phyloP scores from a whole-genome alignment of 2,797 vertebrate genomes.

The Aldrovandia affinis region DNA sequence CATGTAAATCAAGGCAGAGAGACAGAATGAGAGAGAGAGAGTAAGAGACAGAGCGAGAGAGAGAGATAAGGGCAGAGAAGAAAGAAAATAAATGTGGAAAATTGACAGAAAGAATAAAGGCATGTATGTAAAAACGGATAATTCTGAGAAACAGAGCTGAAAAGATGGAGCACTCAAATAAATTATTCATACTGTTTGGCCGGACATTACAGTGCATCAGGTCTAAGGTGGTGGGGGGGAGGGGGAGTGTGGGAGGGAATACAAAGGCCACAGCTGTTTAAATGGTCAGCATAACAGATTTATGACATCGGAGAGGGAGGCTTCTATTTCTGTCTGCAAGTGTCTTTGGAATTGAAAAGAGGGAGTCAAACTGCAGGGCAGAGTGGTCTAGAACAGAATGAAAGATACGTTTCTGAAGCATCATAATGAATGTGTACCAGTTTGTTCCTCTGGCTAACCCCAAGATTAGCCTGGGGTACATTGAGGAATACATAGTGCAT shows the following conservation, averaged over 20 bases:
- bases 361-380: conserved; percentile 44
- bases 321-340: conserved; percentile 73
- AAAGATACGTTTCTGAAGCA: background rate
- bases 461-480: too few species aligned
- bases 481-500: background rate
- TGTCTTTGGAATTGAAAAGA: conserved; percentile 67
- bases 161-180: background rate
- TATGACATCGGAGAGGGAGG: conserved; percentile 65
- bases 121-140: conserved; percentile 33
- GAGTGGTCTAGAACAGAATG: conserved; percentile 26
- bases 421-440: background rate
- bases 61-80: conserved; percentile 21
- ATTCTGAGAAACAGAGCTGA: background rate
- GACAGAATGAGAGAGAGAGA: conserved; percentile 32
- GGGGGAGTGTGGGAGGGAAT: conserved; percentile 21
- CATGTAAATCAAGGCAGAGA: conserved; percentile 30
- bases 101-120: conserved; percentile 33
- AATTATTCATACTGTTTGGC: background rate
- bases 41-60: conserved; percentile 34
- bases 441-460: background rate
- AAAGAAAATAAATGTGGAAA: conserved; percentile 29
- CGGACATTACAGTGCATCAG: background rate
- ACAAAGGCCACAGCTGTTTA: conserved; percentile 40
- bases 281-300: conserved; percentile 57
- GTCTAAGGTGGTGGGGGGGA: conserved; percentile 23